A percentile compares a stretch with the other conserved stretches of the same genome.
Evolutionary conservation across 2,888 invertebrate genomes (phyloP).

Genomic region (Aporophyla nigra): DNA sequence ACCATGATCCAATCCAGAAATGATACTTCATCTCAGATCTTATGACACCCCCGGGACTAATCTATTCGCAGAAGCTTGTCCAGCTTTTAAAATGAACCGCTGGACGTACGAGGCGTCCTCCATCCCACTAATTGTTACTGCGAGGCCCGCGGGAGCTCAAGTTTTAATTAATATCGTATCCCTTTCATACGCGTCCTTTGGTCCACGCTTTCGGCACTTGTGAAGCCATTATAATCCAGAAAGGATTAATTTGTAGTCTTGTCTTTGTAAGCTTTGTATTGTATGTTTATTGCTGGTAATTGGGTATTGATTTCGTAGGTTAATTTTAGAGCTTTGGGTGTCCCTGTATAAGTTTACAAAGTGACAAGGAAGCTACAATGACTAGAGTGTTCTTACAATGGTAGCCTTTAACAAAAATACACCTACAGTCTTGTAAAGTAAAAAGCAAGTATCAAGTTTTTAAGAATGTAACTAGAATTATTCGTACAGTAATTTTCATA

Average conservation of each 20-base stretch:
- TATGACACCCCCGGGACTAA: slow-evolving; percentile 55
- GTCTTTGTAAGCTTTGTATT: slow-evolving; percentile 13
- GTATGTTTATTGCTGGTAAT: slow-evolving; percentile 6
- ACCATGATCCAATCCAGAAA: slow-evolving; percentile 26
- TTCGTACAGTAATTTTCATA: not conserved
- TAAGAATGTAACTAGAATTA: not conserved
- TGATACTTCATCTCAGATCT: slow-evolving; percentile 43
- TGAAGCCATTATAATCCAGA: slow-evolving; percentile 47
- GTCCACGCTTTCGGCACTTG: slow-evolving; percentile 53
- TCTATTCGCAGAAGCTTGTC: slow-evolving; percentile 51
- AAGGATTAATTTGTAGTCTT: slow-evolving; percentile 51
- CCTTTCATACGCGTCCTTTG: slow-evolving; percentile 59
- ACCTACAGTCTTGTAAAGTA: not conserved
- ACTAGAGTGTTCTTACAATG: not conserved
- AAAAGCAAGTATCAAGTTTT: not conserved
- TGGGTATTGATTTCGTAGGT: not conserved
- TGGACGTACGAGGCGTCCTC: slow-evolving; percentile 51
- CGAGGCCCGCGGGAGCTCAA: slow-evolving; percentile 58
- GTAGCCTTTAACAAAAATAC: too few relatives aligned
- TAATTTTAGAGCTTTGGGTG: not conserved
- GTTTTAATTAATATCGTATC: slow-evolving; percentile 69
- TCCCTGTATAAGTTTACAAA: too few relatives aligned
- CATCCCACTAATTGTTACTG: slow-evolving; percentile 65
- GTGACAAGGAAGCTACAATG: too few relatives aligned
- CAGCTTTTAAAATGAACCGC: slow-evolving; percentile 56